Evolutionary conservation across 2,113 vertebrate genomes (phyloP).

Genomic region (Hippocampus guttulatus): DNA sequence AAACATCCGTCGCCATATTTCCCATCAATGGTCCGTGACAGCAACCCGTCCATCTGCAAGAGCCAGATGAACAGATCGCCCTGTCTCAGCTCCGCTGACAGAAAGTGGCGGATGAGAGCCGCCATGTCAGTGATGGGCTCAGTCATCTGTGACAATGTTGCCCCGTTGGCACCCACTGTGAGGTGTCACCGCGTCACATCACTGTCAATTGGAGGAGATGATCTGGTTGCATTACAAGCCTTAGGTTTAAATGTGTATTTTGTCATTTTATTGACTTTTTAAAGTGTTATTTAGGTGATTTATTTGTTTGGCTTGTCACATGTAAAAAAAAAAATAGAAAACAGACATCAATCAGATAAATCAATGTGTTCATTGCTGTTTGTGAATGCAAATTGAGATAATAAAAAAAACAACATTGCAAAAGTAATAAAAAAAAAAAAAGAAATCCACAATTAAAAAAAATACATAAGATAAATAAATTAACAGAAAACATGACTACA

Average conservation of each 20-base stretch:
- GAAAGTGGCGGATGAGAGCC: constrained; percentile 27
- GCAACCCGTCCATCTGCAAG: constrained; percentile 39
- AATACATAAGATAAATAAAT: too few relatives aligned
- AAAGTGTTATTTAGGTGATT: too few relatives aligned
- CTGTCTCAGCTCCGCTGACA: constrained; percentile 44
- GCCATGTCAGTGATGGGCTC: constrained; percentile 64
- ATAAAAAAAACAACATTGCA: not conserved
- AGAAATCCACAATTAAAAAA: too few relatives aligned
- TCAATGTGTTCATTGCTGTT: not conserved
- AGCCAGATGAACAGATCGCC: constrained; percentile 39
- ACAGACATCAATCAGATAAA: not conserved
- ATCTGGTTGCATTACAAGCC: not conserved
- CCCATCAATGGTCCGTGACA: constrained; percentile 9
- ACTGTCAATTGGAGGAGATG: not conserved
- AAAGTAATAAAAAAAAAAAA: not conserved
- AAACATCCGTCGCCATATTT: constrained; percentile 11
- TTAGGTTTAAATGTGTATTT: not conserved
- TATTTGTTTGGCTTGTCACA: not conserved
- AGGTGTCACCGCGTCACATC: constrained; percentile 3
- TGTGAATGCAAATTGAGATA: not conserved
- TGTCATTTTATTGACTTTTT: not conserved
- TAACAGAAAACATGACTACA: not conserved
- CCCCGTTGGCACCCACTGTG: not conserved
- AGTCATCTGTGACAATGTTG: constrained; percentile 17
- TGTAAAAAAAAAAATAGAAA: too few relatives aligned